These are phyloP conservation scores for Heliconius ismenius DNA, from an alignment of 2,888 invertebrate genomes.

Conservation along the genomic window DNA sequence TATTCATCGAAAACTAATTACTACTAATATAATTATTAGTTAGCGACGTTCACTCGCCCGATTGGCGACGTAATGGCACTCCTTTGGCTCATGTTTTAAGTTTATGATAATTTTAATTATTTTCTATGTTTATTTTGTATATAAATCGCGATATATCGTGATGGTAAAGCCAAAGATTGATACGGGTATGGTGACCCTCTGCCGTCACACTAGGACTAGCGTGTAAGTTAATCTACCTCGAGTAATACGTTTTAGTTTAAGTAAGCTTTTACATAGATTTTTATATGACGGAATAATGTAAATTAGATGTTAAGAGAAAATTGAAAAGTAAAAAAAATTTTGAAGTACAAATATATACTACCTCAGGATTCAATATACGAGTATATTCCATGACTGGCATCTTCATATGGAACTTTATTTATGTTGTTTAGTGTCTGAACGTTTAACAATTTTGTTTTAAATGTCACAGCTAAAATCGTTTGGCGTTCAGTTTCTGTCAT, in stretches of 20 bases:
- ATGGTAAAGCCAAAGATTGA: slow-evolving; percentile 83
- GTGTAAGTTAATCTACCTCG: slow-evolving; percentile 81
- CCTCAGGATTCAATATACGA: slow-evolving; percentile 81
- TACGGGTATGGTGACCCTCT: slow-evolving; percentile 83
- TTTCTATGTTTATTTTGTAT: slow-evolving; percentile 57
- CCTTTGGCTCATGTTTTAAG: slow-evolving; percentile 56
- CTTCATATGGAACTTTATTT: slow-evolving; percentile 51
- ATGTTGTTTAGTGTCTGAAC: slow-evolving; percentile 48
- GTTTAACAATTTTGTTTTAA: slow-evolving; percentile 49
- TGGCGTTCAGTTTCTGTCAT: slow-evolving; percentile 43
- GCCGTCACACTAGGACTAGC: slow-evolving; percentile 77
- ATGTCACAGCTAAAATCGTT: slow-evolving; percentile 47
- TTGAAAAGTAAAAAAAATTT: slow-evolving; percentile 66
- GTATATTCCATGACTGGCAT: slow-evolving; percentile 55
- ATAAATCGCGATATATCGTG: slow-evolving; percentile 80
- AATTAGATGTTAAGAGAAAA: slow-evolving; percentile 67
- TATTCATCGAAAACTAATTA: not conserved
- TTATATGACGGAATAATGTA: slow-evolving; percentile 78
- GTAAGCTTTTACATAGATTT: slow-evolving; percentile 79
- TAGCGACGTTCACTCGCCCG: slow-evolving; percentile 52
- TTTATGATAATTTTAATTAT: slow-evolving; percentile 57
- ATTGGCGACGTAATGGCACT: slow-evolving; percentile 48
- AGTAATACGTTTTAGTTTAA: slow-evolving; percentile 74
- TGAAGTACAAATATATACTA: slow-evolving; percentile 80
- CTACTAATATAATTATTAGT: not conserved